Percentiles rank a stretch among this genome's conserved stretches.
phyloP scores from a whole-genome alignment of 2,113 vertebrate genomes.

The Cinclus mexicanus region DNA sequence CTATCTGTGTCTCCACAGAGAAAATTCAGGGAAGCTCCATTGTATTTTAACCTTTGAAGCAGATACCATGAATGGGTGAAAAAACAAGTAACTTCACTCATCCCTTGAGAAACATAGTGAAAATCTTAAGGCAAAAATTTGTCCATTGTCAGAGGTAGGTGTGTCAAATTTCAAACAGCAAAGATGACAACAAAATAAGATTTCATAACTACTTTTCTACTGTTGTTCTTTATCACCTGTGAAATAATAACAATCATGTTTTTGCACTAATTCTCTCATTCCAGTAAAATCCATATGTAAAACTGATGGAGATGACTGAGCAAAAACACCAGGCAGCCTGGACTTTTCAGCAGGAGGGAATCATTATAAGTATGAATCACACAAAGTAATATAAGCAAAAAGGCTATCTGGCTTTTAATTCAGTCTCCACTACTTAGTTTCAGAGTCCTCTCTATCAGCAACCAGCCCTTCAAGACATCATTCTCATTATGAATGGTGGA shows the following conservation, averaged over 20 bases:
- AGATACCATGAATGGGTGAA: neutral
- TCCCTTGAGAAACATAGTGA: neutral
- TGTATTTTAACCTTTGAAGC: slow-evolving; percentile 32
- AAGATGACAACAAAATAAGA: neutral
- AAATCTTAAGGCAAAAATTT: slow-evolving; percentile 21
- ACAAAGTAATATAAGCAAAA: neutral
- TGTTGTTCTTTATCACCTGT: neutral
- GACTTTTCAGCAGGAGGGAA: slow-evolving; percentile 27
- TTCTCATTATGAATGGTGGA: neutral
- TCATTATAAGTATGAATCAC: slow-evolving; percentile 27
- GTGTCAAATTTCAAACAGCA: neutral
- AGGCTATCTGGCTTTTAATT: neutral
- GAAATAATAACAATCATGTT: slow-evolving; percentile 3
- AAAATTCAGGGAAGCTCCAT: neutral
- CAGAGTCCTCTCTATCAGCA: neutral
- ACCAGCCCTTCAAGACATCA: neutral
- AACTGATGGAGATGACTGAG: slow-evolving; percentile 43
- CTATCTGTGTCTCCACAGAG: neutral
- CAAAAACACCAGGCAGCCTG: slow-evolving; percentile 31
- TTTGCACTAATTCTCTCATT: slow-evolving; percentile 26
- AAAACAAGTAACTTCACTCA: neutral
- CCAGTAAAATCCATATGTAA: slow-evolving; percentile 24
- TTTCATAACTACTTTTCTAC: neutral
- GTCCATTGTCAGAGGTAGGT: neutral
- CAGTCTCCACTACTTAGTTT: neutral